Evolutionary conservation across 2,888 invertebrate genomes (phyloP), one percentile per base, ranked within the genome.

Genomic region (Dromius quadrimaculatus): DNA sequence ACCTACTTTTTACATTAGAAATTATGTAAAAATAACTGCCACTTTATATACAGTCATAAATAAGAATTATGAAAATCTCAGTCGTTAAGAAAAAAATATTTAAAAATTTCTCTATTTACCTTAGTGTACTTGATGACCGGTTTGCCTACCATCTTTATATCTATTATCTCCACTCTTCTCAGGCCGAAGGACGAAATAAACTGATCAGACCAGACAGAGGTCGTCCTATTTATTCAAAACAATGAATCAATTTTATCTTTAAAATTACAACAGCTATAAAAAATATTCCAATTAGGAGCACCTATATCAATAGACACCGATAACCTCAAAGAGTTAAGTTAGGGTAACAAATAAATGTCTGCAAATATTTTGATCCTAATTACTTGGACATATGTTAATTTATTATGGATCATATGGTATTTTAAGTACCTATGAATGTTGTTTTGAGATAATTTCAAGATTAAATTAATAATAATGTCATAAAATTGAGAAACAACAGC

Each of bases 81-180:
- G 28, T 8, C 4, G 8, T 28, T 28, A 28, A 8, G 28, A 8
- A 28, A 28, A 5, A 28, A 28, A 28, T 28, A 8, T n/a, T n/a
- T n/a, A n/a, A 28, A 28, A 28, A 28, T 8, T 28, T 28, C 8
- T 8, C 9, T 3, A 4, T 23, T 64, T 34, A 64, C 64, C 50
- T 64, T 47, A 13, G 45, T 64, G 20, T 64, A 11, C 15, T 64
- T 34, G 11, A 64, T 64, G 8, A 50, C 9, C 9, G 20, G 32
- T 36, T 36, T 61, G 61, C 22, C 38, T 5, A 19, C 20, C 64
- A 64, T 64, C 17, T 63, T 50, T 19, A n/a, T 13, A 8, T 47
- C n/a, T 17, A 8, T 57, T 4, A 4, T 17, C 4, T 2, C 2
- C 1, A 9, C 22, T 11, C 59, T 59, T 59, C 17, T 19, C 59